Conservation (phyloP, 30 jellyfish, hydroid and myxozoan genomes). For the Haliclystus octoradiatus region DNA sequence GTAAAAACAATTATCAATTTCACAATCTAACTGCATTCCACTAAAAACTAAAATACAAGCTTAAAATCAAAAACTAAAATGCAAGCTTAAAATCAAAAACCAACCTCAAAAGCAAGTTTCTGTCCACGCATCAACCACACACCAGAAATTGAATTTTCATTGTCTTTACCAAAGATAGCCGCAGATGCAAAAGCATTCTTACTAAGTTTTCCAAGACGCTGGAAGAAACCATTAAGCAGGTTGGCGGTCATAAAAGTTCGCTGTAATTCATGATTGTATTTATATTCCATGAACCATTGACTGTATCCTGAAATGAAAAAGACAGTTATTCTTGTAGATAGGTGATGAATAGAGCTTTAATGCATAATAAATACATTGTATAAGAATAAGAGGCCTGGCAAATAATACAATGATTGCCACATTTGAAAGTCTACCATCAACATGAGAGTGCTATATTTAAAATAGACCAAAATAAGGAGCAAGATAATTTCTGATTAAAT, state of each 20-base stretch:
- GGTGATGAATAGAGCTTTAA: no score
- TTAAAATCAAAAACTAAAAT: not conserved
- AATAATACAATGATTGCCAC: no score
- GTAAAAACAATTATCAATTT: not conserved
- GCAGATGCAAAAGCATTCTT: conserved; percentile 57
- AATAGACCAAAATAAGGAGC: no score
- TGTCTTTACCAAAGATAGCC: conserved; percentile 25
- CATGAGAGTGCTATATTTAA: no score
- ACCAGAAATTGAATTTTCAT: conserved; percentile 44
- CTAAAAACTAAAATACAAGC: not conserved
- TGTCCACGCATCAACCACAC: conserved; percentile 89
- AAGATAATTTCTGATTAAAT: no score
- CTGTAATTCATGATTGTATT: conserved; percentile 45
- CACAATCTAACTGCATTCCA: not conserved
- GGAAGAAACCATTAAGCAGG: conserved; percentile 74
- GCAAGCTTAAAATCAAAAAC: not conserved
- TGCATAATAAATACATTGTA: no score
- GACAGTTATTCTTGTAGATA: not conserved
- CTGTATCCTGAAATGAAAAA: conserved; percentile 41
- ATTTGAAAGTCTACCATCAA: no score
- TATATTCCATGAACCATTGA: conserved; percentile 74
- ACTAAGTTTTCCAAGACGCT: conserved; percentile 73
- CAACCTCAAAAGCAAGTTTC: conserved; percentile 54
- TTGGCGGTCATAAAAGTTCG: conserved; percentile 62
- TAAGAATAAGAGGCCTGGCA: no score